Evolutionary conservation across 2,888 invertebrate genomes (phyloP).

Genomic region (Pomacea canaliculata): DNA sequence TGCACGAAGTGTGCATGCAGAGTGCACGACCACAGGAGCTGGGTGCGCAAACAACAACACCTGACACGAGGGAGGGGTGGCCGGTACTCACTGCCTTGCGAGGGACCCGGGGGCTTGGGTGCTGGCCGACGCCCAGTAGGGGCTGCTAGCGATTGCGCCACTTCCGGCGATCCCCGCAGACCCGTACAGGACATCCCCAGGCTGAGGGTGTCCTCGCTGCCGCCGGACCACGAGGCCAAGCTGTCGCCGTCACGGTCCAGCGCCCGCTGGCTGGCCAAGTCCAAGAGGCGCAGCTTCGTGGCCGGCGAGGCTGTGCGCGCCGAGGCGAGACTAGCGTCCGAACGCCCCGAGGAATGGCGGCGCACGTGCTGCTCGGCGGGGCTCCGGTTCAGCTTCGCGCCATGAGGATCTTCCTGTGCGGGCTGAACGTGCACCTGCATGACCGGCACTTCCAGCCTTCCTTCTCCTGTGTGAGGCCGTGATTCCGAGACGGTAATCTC

Average conservation of each 20-base stretch:
- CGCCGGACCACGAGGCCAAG: constrained; percentile 21
- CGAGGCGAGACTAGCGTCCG: constrained; percentile 30
- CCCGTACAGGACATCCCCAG: constrained; percentile 26
- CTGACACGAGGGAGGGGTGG: no score
- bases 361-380: constrained; percentile 13
- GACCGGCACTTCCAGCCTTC: no score
- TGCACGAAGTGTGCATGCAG: no score
- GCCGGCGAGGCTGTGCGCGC: constrained; percentile 32
- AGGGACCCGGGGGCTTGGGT: no score
- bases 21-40: no score
- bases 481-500: no score
- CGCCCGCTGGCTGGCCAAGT: constrained; percentile 33
- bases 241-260: constrained; percentile 32
- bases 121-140: no score
- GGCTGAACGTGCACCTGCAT: no score
- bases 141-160: neutral
- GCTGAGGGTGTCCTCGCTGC: constrained; percentile 23
- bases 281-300: constrained; percentile 33
- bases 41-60: no score
- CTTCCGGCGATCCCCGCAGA: constrained; percentile 7
- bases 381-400: neutral
- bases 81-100: no score
- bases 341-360: constrained; percentile 29
- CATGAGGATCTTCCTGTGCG: neutral
- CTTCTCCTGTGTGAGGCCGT: no score